These are phyloP conservation scores for Ormyrus rosae DNA, from an alignment of 2,888 invertebrate species.

Conservation along the genomic window DNA sequence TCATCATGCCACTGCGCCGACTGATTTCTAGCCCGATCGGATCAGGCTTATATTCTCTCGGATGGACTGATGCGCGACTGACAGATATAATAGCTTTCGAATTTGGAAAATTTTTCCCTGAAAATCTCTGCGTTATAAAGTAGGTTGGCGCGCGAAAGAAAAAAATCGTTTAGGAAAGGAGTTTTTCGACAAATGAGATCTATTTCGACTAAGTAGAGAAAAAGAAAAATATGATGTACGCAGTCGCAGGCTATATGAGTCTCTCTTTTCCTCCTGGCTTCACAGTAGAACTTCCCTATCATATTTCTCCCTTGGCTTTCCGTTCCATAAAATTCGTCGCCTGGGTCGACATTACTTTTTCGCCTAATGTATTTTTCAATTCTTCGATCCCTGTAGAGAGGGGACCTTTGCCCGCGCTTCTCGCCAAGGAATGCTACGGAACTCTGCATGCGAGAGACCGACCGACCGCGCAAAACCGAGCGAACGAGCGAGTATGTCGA, in stretches of 20 bases:
- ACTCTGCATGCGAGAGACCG: constrained; percentile 1
- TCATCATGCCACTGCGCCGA: background rate
- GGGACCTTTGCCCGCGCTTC: background rate
- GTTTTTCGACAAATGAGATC: constrained; percentile 42
- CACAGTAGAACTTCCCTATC: constrained; percentile 48
- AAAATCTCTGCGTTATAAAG: background rate
- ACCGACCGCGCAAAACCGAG: background rate
- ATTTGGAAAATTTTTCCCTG: no score
- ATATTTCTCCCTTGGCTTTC: constrained; percentile 52
- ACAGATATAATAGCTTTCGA: background rate
- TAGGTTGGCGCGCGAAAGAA: background rate
- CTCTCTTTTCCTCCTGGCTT: constrained; percentile 49
- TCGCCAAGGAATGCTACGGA: background rate
- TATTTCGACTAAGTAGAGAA: constrained; percentile 39
- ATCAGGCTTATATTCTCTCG: background rate
- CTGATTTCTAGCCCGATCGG: background rate
- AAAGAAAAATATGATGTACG: constrained; percentile 51
- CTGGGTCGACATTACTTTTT: constrained; percentile 52
- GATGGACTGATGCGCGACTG: background rate
- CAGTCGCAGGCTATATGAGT: constrained; percentile 25
- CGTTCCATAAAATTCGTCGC: constrained; percentile 54
- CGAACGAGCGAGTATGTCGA: no score
- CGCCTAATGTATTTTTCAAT: constrained; percentile 55
- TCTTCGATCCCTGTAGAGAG: constrained; percentile 39
- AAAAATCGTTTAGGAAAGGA: constrained; percentile 30